These are phyloP conservation scores for Pogona vitticeps DNA, from an alignment of 2,113 vertebrate genomes.

Conservation along the genomic window DNA sequence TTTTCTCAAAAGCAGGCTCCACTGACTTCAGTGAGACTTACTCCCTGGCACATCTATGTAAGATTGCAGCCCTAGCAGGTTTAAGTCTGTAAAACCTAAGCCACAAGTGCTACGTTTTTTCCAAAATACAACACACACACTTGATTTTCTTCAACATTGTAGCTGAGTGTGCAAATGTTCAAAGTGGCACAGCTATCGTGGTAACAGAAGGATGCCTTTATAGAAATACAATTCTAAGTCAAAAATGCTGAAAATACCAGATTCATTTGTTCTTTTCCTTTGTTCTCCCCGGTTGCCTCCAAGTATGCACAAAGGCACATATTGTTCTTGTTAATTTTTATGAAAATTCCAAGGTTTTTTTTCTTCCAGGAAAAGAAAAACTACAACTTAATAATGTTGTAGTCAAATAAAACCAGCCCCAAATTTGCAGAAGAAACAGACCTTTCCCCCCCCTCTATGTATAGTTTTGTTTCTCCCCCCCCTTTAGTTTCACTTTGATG, in stretches of 20 bases:
- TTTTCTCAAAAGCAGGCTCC: not conserved
- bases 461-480: conserved; percentile 32
- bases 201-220: conserved; percentile 40
- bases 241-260: conserved; percentile 39
- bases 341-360: conserved; percentile 34
- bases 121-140: conserved; percentile 17
- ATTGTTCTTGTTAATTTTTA: conserved; percentile 55
- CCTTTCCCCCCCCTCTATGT: conserved; percentile 61
- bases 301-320: conserved; percentile 48
- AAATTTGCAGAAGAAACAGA: conserved; percentile 62
- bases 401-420: conserved; percentile 61
- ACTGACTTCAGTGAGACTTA: not conserved
- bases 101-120: conserved; percentile 50
- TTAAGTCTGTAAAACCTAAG: not conserved
- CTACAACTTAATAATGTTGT: conserved; percentile 55
- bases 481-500: conserved; percentile 28
- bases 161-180: not conserved
- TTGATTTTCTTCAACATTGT: not conserved
- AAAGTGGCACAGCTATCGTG: conserved; percentile 30
- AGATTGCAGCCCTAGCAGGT: conserved; percentile 20
- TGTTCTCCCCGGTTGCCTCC: not conserved
- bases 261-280: conserved; percentile 51
- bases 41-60: not conserved
- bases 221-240: conserved; percentile 45
- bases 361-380: conserved; percentile 50